These are phyloP conservation scores for Fukomys damarensis DNA, from an alignment of 2,113 vertebrate genomes.

Conservation along the genomic window DNA sequence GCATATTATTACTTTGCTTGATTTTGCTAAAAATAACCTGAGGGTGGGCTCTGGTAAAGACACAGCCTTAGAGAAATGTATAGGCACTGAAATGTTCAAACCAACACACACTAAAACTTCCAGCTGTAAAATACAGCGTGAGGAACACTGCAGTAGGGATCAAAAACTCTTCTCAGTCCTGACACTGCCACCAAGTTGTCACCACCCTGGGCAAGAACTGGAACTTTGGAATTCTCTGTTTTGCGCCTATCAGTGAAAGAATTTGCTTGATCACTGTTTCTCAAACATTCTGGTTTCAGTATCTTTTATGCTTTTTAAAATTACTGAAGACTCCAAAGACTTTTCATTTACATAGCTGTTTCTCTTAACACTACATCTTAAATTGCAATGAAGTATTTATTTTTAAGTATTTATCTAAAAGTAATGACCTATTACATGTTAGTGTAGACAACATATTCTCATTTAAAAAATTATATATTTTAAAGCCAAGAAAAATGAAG, in stretches of 20 bases:
- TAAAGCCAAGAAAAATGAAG: not conserved
- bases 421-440: not conserved
- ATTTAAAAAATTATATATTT: not conserved
- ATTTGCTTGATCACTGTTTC: not conserved
- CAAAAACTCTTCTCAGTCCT: not conserved
- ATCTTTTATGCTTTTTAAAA: not conserved
- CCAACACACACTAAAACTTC: not conserved
- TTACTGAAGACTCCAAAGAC: not conserved
- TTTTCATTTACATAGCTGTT: not conserved
- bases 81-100: not conserved
- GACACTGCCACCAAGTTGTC: not conserved
- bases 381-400: not conserved
- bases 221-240: not conserved
- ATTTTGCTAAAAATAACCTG: not conserved
- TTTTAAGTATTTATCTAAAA: conserved; percentile 16
- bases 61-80: not conserved
- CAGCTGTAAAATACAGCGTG: not conserved
- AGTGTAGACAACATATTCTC: not conserved
- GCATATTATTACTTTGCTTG: not conserved
- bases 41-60: not conserved
- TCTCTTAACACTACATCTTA: not conserved
- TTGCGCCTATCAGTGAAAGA: not conserved
- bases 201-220: not conserved
- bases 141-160: conserved; percentile 44
- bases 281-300: not conserved